Conservation (phyloP, 2,797 vertebrate genomes). For the Phataginus tricuspis region DNA sequence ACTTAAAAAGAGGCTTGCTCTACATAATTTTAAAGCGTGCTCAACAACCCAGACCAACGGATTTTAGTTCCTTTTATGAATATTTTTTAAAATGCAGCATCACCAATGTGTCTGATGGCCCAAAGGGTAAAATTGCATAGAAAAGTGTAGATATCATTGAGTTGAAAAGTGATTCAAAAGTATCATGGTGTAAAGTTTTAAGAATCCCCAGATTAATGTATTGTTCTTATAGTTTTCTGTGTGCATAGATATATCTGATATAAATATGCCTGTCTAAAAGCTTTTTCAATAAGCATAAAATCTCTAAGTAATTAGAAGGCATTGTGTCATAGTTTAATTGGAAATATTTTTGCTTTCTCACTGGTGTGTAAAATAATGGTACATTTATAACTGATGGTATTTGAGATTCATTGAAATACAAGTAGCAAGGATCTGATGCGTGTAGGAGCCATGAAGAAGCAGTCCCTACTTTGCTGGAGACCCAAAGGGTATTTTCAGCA, state of each 20-base stretch:
- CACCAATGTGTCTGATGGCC: background rate
- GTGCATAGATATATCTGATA: background rate
- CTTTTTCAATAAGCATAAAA: background rate
- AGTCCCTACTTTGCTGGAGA: background rate
- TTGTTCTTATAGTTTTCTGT: background rate
- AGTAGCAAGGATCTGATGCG: background rate
- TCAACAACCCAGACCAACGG: background rate
- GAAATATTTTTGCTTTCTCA: background rate
- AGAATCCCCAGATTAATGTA: background rate
- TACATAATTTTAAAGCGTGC: background rate
- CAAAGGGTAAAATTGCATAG: background rate
- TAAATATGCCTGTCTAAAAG: slow-evolving; percentile 6
- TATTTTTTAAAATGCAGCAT: background rate
- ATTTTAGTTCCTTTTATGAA: background rate
- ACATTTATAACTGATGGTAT: background rate
- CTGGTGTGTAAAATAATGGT: background rate
- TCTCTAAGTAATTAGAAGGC: background rate
- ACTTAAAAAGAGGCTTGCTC: background rate
- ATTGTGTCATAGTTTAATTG: background rate
- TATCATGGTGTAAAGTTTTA: background rate
- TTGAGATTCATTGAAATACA: background rate
- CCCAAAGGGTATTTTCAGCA: background rate
- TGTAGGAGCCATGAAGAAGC: background rate
- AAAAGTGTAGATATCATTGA: background rate
- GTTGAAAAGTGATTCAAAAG: background rate